Evolutionary conservation across 2,888 invertebrate species (phyloP).

Genomic region (Andrena flavipes): DNA sequence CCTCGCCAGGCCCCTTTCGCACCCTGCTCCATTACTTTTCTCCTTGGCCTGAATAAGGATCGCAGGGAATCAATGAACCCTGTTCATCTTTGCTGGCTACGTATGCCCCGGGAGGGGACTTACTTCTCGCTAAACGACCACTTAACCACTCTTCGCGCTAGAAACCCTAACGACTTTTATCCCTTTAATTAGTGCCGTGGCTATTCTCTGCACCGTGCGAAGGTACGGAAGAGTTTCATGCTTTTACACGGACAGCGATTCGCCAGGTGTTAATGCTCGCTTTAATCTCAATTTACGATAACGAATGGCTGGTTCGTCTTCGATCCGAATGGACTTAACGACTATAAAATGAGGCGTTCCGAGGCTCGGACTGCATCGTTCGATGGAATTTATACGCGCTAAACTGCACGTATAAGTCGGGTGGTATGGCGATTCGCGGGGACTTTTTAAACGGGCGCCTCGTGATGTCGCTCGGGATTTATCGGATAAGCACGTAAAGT

Average conservation of each 20-base stretch:
- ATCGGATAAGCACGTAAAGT: neutral
- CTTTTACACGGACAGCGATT: neutral
- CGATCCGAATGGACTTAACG: conserved; percentile 2
- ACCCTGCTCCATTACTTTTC: neutral
- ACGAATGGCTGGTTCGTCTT: neutral
- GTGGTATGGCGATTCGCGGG: neutral
- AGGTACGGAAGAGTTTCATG: neutral
- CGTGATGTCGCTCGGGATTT: neutral
- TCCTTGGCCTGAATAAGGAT: conserved; percentile 24
- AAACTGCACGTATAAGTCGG: neutral
- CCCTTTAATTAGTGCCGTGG: conserved; percentile 8
- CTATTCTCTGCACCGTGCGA: neutral
- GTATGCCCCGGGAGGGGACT: conserved; percentile 2
- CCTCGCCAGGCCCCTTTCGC: conserved; percentile 35
- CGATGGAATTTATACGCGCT: conserved; percentile 3
- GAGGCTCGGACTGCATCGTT: conserved; percentile 13
- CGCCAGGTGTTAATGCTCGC: conserved; percentile 1
- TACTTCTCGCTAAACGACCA: neutral
- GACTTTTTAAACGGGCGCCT: neutral
- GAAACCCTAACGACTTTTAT: neutral
- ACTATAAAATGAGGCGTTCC: conserved; percentile 1
- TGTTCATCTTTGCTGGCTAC: neutral
- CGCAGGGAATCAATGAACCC: conserved; percentile 5
- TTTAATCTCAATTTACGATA: conserved; percentile 35
- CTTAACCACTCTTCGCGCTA: neutral